A percentile compares a stretch with the other conserved stretches of the same genome.
Conservation (phyloP, 1,140 invertebrate genomes). For the Heliothis virescens region DNA sequence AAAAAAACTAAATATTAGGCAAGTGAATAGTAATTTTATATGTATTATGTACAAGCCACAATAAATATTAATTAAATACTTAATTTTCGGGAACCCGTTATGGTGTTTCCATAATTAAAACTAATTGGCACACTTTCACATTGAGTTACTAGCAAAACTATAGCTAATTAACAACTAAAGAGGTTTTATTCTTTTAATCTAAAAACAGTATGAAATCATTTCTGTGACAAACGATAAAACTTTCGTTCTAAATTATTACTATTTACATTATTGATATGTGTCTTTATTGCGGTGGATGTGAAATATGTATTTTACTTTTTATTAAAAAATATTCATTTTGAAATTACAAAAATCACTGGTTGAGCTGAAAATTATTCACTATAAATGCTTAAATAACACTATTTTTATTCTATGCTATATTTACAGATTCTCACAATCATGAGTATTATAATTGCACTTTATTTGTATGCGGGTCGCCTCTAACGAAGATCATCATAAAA, state of each 20-base stretch:
- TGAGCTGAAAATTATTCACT: conserved; percentile 50
- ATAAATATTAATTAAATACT: conserved; percentile 68
- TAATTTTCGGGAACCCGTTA: conserved; percentile 56
- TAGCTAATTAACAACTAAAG: conserved; percentile 78
- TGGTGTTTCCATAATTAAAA: conserved; percentile 65
- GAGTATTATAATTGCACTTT: conserved; percentile 86
- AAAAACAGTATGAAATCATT: conserved; percentile 44
- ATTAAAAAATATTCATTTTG: conserved; percentile 48
- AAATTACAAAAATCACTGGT: conserved; percentile 49
- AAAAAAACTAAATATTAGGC: conserved; percentile 57
- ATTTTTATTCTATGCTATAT: conserved; percentile 71
- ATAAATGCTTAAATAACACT: conserved; percentile 78
- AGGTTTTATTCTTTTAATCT: conserved; percentile 60
- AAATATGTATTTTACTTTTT: conserved; percentile 43
- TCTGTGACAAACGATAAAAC: conserved; percentile 37
- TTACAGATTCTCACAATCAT: conserved; percentile 84
- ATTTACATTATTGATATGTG: conserved; percentile 72
- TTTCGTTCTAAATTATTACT: conserved; percentile 54
- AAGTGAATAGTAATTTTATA: conserved; percentile 57
- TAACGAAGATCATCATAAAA: conserved; percentile 67
- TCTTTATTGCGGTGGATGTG: conserved; percentile 62
- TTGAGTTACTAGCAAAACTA: conserved; percentile 84
- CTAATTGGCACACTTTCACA: conserved; percentile 85
- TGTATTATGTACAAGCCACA: conserved; percentile 65
- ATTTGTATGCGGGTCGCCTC: conserved; percentile 73